phyloP scores from a whole-genome alignment of 2,888 invertebrate species.

The Nebria brevicollis region DNA sequence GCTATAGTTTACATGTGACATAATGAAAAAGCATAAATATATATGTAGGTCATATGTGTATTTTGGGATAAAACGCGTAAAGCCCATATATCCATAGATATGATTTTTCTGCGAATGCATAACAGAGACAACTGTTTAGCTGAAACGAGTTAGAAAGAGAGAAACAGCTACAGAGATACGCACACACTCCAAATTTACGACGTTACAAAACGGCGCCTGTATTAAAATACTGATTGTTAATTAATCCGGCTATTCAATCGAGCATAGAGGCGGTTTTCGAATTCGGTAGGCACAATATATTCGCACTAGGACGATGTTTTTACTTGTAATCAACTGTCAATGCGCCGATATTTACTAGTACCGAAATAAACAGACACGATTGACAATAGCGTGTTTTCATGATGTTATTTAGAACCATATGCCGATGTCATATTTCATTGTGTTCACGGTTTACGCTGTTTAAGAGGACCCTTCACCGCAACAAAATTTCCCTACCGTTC shows the following conservation, averaged over 20 bases:
- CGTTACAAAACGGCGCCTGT: conserved; percentile 28
- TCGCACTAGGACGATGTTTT: conserved; percentile 29
- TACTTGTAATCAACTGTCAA: conserved; percentile 41
- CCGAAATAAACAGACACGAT: neutral
- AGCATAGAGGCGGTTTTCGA: conserved; percentile 1
- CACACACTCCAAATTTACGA: conserved; percentile 3
- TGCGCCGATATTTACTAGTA: conserved; percentile 15
- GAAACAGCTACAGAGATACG: neutral
- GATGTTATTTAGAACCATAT: conserved; percentile 6
- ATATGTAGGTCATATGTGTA: no score
- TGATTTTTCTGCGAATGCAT: neutral
- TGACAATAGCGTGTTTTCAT: neutral
- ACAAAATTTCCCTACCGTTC: conserved; percentile 31
- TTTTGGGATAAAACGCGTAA: neutral
- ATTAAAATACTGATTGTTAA: conserved; percentile 41
- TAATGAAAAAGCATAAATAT: no score
- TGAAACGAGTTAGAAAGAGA: neutral
- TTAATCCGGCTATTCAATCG: conserved; percentile 30
- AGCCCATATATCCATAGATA: neutral
- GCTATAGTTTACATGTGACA: no score
- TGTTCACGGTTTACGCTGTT: neutral
- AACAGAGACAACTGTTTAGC: neutral
- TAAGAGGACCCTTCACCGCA: conserved; percentile 19
- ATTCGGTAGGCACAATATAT: conserved; percentile 8
- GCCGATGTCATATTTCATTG: conserved; percentile 35